Evolutionary conservation across 2,888 invertebrate genomes (phyloP), one percentile per base, ranked within the genome.

Genomic region (Blera fallax): DNA sequence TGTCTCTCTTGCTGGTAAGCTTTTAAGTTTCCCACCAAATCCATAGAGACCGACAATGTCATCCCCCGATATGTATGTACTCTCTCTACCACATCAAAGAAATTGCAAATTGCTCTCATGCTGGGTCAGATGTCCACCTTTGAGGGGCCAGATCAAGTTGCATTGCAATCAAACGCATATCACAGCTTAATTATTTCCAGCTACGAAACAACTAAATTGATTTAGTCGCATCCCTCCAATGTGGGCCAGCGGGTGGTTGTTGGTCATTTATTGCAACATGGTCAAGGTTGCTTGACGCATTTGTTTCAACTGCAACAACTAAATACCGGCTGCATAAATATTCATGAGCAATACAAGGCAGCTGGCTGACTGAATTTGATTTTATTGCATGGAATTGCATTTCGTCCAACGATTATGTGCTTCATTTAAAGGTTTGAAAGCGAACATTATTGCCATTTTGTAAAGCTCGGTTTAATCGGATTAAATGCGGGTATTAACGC

Each of bases 161-260:
- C 29, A 70, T 45, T 40, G 56, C 64, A 76, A 70, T 81, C 40
- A 73, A 74, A 56, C 54, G 48, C 74, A 81, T 64, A 58, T 56
- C 81, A 76, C 73, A 52, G 64, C 60, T 67, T 77, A 77, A 82
- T 82, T 82, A 82, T 62, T 62, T 73, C 1, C 52, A 77, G 72
- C 72, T 45, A 64, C 65, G 45, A 82, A 77, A 65, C 77, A 65
- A 65, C 37, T 50, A 24, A 79, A 72, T 79, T 72, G 56, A 72
- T 58, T 72, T 40, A 40, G 34, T 40, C 8, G 32, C 18, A 45
- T 48, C 62, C 5, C 11, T 7, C 16, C 10, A 29, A 37, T 37
- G 50, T 73, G 40, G 65, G 29, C 56, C 27, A n/a, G 52, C 29
- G 77, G 76, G 76, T 76, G 69, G 62, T 56, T 43, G 21, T 64